Conservation (phyloP, 2,113 vertebrate genomes). For the Stegostoma tigrinum region DNA sequence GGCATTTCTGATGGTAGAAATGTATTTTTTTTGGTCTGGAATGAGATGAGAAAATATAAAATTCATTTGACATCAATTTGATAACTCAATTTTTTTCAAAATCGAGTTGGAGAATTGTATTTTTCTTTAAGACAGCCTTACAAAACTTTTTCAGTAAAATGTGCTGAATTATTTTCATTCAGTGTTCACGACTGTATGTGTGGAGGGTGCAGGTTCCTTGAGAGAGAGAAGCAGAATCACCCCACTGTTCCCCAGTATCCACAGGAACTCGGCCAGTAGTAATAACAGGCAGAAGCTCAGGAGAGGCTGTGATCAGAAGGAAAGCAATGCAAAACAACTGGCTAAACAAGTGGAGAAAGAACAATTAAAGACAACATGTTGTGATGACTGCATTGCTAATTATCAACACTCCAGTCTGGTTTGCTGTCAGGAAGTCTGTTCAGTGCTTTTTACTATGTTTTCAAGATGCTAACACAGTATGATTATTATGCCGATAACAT, state of each 20-base stretch:
- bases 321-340: background rate
- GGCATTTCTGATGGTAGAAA: background rate
- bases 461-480: background rate
- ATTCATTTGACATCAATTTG: constrained; percentile 1
- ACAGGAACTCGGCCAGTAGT: background rate
- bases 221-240: background rate
- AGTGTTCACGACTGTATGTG: background rate
- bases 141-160: background rate
- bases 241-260: background rate
- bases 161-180: background rate
- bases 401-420: background rate
- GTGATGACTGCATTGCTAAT: background rate
- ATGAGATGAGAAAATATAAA: background rate
- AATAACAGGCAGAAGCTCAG: background rate
- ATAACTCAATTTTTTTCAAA: background rate
- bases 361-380: background rate
- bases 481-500: background rate
- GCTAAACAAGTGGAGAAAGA: background rate
- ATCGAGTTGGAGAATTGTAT: background rate
- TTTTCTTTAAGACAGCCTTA: background rate
- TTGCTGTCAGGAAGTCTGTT: background rate
- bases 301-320: background rate
- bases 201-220: background rate
- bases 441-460: background rate
- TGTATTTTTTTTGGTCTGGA: background rate